These are phyloP conservation scores for Dasypogon diadema DNA, from an alignment of 2,888 invertebrate species.

Conservation along the genomic window DNA sequence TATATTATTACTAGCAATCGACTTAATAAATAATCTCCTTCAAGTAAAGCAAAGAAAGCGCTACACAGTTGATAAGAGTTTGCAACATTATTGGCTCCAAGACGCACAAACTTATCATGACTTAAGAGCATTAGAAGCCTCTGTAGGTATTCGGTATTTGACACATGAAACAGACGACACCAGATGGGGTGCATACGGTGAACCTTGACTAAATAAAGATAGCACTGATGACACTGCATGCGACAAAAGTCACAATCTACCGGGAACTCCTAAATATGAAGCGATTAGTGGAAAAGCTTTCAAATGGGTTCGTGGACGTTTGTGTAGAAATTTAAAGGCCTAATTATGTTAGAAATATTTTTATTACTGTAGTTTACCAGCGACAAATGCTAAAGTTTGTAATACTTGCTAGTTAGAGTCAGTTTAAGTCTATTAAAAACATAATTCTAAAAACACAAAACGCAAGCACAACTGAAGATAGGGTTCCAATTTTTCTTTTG, in stretches of 20 bases:
- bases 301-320: conserved; percentile 68
- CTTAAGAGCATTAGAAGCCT: conserved; percentile 86
- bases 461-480: neutral
- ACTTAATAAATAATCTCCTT: conserved; percentile 95
- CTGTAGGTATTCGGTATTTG: conserved; percentile 83
- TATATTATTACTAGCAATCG: conserved; percentile 84
- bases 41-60: conserved; percentile 97
- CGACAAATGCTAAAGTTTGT: neutral
- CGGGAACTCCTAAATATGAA: conserved; percentile 65
- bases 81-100: conserved; percentile 96
- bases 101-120: conserved; percentile 96
- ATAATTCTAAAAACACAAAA: neutral
- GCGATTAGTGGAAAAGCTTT: conserved; percentile 68
- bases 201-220: conserved; percentile 69
- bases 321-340: conserved; percentile 63
- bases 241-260: conserved; percentile 63
- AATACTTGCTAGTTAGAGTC: neutral
- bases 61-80: conserved; percentile 95
- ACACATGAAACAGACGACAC: conserved; percentile 94
- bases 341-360: conserved; percentile 1
- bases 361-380: neutral
- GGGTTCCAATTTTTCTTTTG: neutral
- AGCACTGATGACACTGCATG: conserved; percentile 57
- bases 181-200: conserved; percentile 76
- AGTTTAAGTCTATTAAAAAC: neutral